Percentiles rank a stretch among this genome's conserved stretches.
Evolutionary conservation across 2,888 invertebrate species (phyloP).

Genomic region (Alentia gelatinosa): DNA sequence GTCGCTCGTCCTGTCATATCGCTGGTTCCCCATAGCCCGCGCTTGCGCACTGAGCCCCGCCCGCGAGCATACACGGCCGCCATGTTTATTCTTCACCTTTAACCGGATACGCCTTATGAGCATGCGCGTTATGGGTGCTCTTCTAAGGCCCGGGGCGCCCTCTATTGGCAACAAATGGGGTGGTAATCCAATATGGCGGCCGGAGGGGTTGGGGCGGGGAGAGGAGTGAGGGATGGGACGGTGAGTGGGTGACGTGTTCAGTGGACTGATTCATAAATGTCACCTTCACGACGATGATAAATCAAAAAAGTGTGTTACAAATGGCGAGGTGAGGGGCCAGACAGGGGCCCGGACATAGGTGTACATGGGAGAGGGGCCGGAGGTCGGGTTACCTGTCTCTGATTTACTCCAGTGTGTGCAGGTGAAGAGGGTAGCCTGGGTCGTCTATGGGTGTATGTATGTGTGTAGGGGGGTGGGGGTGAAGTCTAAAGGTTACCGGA

Average conservation of each 20-base stretch:
- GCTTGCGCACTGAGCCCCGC: neutral
- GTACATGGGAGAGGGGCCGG: neutral
- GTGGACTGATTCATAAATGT: constrained; percentile 37
- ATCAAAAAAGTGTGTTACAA: constrained; percentile 19
- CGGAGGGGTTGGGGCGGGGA: neutral
- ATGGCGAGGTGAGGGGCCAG: neutral
- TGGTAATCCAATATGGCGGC: neutral
- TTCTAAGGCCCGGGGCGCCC: neutral
- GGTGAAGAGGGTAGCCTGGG: neutral
- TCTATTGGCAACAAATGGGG: neutral
- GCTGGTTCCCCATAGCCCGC: neutral
- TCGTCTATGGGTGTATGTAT: too few species aligned
- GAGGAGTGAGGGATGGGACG: neutral
- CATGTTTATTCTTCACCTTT: neutral
- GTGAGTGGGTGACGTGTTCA: neutral
- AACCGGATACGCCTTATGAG: neutral
- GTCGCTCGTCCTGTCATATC: constrained; percentile 10
- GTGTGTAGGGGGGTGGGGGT: neutral
- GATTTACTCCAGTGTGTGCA: constrained; percentile 8
- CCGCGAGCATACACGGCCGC: neutral
- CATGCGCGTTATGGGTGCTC: neutral
- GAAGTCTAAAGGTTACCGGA: neutral
- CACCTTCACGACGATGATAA: neutral
- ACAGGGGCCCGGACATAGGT: neutral
- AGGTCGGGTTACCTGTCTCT: neutral